Percentiles rank a stretch among this genome's conserved stretches.
Conservation (phyloP, 2,113 vertebrate species). For the Peromyscus leucopus region DNA sequence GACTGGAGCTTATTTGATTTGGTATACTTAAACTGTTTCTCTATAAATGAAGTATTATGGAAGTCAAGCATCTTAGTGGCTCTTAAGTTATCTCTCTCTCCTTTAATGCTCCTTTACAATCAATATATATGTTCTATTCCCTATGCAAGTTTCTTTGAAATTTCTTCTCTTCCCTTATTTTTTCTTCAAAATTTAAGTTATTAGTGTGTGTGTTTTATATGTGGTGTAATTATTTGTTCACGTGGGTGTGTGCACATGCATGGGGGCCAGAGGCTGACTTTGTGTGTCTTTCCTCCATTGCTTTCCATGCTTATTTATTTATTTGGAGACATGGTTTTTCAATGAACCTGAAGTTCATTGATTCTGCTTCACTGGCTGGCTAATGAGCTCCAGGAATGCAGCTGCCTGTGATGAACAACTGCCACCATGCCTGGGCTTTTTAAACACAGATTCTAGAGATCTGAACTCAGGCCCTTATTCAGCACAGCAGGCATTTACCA, state of each 20-base stretch:
- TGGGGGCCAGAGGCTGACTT: not conserved
- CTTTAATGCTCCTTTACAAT: not conserved
- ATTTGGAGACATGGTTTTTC: not conserved
- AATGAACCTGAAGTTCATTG: not conserved
- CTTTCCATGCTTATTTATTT: not conserved
- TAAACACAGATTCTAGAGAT: not conserved
- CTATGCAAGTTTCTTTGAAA: not conserved
- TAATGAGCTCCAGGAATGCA: too few species aligned
- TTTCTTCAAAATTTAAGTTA: not conserved
- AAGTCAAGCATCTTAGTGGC: not conserved
- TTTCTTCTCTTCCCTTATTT: not conserved
- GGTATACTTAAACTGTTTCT: constrained; percentile 11
- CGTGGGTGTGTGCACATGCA: not conserved
- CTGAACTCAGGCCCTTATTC: not conserved
- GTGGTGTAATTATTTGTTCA: not conserved
- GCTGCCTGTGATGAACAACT: too few species aligned
- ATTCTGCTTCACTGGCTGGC: not conserved
- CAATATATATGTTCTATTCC: not conserved
- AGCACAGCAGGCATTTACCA: too few species aligned
- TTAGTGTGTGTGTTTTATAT: not conserved
- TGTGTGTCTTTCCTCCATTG: not conserved
- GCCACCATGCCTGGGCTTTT: not conserved
- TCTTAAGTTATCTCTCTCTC: not conserved
- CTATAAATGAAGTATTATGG: constrained; percentile 44
- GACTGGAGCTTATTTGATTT: constrained; percentile 38